A percentile compares a stretch with the other conserved stretches of the same genome.
phyloP scores from a whole-genome alignment of 2,113 vertebrate species.

The Urocitellus parryii region DNA sequence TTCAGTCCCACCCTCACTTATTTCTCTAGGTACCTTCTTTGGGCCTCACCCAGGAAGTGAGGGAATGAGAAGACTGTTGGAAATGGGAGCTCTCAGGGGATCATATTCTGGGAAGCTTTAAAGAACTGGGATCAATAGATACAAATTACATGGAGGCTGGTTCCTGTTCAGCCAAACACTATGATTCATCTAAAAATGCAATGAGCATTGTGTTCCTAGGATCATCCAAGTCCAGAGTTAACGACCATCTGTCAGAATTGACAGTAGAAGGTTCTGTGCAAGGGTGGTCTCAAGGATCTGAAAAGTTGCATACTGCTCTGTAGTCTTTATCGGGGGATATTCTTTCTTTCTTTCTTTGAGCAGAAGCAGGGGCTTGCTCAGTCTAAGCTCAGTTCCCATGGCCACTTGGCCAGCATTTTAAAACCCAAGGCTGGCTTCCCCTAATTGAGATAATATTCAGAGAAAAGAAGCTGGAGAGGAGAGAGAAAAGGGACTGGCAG shows the following conservation, averaged over 20 bases:
- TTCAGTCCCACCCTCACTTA: background rate
- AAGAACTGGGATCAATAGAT: background rate
- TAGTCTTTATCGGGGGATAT: background rate
- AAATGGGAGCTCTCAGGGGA: background rate
- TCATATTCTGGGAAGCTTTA: background rate
- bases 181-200: background rate
- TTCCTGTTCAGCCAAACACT: background rate
- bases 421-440: background rate
- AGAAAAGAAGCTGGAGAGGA: background rate
- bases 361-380: background rate
- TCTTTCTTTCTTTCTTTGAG: constrained; percentile 23
- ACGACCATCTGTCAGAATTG: background rate
- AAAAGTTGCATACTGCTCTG: background rate
- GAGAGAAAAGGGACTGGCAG: background rate
- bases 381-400: background rate
- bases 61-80: background rate
- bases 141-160: background rate
- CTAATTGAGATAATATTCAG: background rate
- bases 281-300: background rate
- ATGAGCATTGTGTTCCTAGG: background rate
- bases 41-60: background rate
- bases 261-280: background rate
- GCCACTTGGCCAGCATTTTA: background rate
- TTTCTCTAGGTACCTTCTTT: background rate
- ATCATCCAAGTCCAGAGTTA: background rate